Evolutionary conservation across 1,140 invertebrate genomes (phyloP), one percentile per base, ranked within the genome.

Genomic region (Plectus sambesii): DNA sequence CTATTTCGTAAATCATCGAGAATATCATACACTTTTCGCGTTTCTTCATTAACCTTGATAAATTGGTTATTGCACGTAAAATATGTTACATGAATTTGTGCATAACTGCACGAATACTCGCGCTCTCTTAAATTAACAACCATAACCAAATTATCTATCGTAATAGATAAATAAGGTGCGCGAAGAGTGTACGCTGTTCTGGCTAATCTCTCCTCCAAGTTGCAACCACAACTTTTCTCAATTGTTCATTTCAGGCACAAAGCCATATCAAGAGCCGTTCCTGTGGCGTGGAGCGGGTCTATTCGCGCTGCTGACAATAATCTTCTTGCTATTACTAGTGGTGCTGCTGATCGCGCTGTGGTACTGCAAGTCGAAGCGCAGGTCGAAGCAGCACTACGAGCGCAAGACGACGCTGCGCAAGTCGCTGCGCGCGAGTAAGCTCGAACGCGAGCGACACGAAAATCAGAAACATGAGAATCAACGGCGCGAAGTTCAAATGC

Each of bases 251-350:
- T 9, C 25, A 61, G 61, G 61, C 27, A 68, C 64, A 4, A 45
- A 63, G 24, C 65, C 63, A 2, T 66, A 66, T 40, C 29, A 53
- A 36, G 65, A 69, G 37, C 64, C 64, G 5, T 39, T 69, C 20
- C 27, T 69, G 6, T 67, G 62, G 62, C 22, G 62, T n/a, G 22
- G 26, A 17, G 62, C 56, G 23, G 43, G 64, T 4, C 36, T 63
- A 17, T 25, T 57, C 9, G 39, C 48, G 9, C 23, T 64, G 9
- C 43, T 60, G 17, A n/a, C 60, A 2, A 37, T 52, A 6, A 44
- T 43, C 2, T 26, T 56, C 25, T 43, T 60, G 5, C n/a, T 66
- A 5, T 12, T 58, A 6, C 23, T 66, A 4, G 6, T 63, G 5
- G 9, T 46, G 6, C 27, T 56, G 9, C 30, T 66, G n/a, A 2